Evolutionary conservation across 2,113 vertebrate species (phyloP), one percentile per base, ranked within the genome.

Genomic region (Potamarius usumacintae): DNA sequence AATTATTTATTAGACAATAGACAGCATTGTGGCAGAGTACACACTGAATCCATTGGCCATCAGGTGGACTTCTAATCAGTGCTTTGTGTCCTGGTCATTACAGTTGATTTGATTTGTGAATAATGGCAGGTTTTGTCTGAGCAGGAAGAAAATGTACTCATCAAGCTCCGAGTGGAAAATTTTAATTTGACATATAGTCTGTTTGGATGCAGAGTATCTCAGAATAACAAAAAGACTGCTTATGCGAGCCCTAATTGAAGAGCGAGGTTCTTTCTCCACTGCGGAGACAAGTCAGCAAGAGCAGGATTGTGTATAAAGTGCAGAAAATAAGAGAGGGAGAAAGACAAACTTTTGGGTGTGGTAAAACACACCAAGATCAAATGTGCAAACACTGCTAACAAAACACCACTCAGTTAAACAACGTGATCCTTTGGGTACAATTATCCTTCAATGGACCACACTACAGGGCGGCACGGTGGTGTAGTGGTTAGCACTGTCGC

Each of bases 141-240:
- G 84, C 83, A 85, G 86, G 50, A 85, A 92, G 90, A 90, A 91
- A 87, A 69, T 50, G 63, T 25, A 86, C 83, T 90, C 67, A 93
- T 90, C 89, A 89, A 42, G 83, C 48, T 34, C 58, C 65, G 72
- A 87, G 71, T 89, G 88, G 84, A 91, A 90, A 90, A 86, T 74
- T 55, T 62, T 25, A 12, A 87, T 92, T 90, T 91, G 84, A 88
- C 71, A 83, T 27, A 88, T 69, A 89, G 84, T 81, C 74, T 60
- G 60, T 84, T 78, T 92, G 89, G 84, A 92, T 88, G 77, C 84
- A 90, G 76, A 88, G 17, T n/a, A 25, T 27, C 85, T 79, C 53
- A 79, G 87, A 87, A 53, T 88, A 84, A 89, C 82, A 91, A 65
- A 42, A 89, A 82, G 8, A 53, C 88, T 78, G 6, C 67, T 85